A percentile compares a stretch with the other conserved stretches of the same genome.
phyloP scores from a whole-genome alignment of 2,888 invertebrate species.

The Timema cristinae region DNA sequence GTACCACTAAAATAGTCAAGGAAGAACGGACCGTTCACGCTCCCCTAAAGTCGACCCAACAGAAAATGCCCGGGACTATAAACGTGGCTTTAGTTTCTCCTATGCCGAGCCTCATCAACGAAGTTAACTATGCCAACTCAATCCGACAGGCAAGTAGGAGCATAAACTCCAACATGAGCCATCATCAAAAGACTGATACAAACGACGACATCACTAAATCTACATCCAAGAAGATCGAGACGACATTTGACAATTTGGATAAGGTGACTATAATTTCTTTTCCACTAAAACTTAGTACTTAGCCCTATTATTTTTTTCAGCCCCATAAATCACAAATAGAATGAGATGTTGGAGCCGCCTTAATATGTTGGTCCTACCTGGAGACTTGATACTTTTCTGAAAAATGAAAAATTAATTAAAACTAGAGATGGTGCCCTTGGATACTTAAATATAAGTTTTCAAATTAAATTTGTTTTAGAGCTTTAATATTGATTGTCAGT shows the following conservation, averaged over 20 bases:
- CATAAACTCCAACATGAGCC: conserved; percentile 55
- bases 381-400: too few species aligned
- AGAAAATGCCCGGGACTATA: conserved; percentile 2
- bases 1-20: conserved; percentile 63
- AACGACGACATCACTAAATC: conserved; percentile 54
- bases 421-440: too few species aligned
- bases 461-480: too few species aligned
- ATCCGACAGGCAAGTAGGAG: conserved; percentile 57
- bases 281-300: neutral
- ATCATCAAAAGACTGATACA: conserved; percentile 58
- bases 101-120: conserved; percentile 67
- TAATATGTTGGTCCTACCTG: too few species aligned
- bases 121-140: conserved; percentile 57
- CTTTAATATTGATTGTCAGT: too few species aligned
- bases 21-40: conserved; percentile 22
- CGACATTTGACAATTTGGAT: conserved; percentile 29
- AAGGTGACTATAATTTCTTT: conserved; percentile 27
- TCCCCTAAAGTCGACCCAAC: conserved; percentile 15
- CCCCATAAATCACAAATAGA: too few species aligned
- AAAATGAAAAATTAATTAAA: too few species aligned
- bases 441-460: too few species aligned
- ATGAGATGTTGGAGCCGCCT: too few species aligned
- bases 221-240: conserved; percentile 24
- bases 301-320: neutral
- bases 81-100: conserved; percentile 64